Evolutionary conservation across 1,140 invertebrate genomes (phyloP), one percentile per base, ranked within the genome.

Genomic region (Radopholus similis): DNA sequence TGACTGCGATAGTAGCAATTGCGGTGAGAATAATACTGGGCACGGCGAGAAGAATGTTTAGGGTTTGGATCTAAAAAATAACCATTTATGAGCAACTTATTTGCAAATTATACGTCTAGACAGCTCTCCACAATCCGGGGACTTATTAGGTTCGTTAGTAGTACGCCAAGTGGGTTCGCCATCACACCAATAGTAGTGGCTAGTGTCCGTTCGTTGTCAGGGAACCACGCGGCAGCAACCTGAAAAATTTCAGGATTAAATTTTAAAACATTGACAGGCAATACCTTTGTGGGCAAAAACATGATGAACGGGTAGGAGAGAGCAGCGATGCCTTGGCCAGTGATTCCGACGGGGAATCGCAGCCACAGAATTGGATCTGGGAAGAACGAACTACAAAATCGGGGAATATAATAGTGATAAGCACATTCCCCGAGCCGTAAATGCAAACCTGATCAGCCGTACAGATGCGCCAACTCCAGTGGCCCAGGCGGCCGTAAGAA

Each of bases 291-390:
- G 28, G 80, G 81, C 32, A 81, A 57, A 65, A 83, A 81, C 79
- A 81, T 81, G 47, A 81, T 81, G 51, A 83, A 81, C 8, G 79
- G 79, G 47, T 81, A 81, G 1, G 79, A 80, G 13, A 78, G 35
- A 28, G 78, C 78, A 2, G 79, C 81, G 23, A 81, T 81, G 6
- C 65, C 78, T 66, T 83, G 81, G 34, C 79, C 79, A 15, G 70
- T 72, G 35, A 83, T 74, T 15, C 73, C 80, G 26, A 81, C 59
- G 5, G 78, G 76, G 55, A 81, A 81, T 4, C 78, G 76, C 32
- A 37, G 55, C 2, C 47, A 38, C 11, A 51, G 15, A 6, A 62
- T 6, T 9, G 26, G 18, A 54, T 60, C 13, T 68, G 60, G 59
- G 60, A 82, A 28, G 56, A 71, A 77, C 1, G 70, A 77, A 47